Evolutionary conservation across 2,113 vertebrate genomes (phyloP), one percentile per base, ranked within the genome.

Genomic region (Merops nubicus): DNA sequence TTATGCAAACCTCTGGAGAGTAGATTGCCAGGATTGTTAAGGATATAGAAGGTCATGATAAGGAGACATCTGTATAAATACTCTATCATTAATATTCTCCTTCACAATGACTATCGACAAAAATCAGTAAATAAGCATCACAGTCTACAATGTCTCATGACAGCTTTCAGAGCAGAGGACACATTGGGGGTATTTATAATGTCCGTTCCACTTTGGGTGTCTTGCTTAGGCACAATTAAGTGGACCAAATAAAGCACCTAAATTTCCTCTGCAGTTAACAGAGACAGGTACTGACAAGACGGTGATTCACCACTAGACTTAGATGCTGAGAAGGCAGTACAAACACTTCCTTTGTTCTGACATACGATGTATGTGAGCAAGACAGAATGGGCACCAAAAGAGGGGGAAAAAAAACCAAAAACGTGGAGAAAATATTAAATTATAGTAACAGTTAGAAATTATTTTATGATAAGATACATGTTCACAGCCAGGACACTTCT

Each of bases 1-100:
- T 95, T 89, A 80, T 78, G 65, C 67, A 96, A 89, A 63, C 26
- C 92, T 92, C 93, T 89, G 48, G 50, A 73, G 91, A 79, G 40
- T 85, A 95, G 81, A 84, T 42, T 93, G 43, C 31, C 62, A 87
- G 57, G 59, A 48, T 18, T 75, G 21, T 84, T 73, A 84, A 92
- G 43, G 64, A 91, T 92, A 75, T 75, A 90, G 69, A 95, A 95
- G 77, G 81, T 93, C 89, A 88, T 0, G 1, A 25, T 83, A 87
- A 75, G 81, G 70, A 93, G 62, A 64, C 57, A 43, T 68, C 75
- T 84, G 50, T 92, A 59, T 68, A 94, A 96, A 91, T n/a, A 75
- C 5, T 33, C 50, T 50, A 21, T n/a, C 48, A 51, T 88, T 96
- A 94, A 91, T 93, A 62, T 68, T 83, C 26, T 91, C 40, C 26